Evolutionary conservation across 2,113 vertebrate species (phyloP).

Genomic region (Drymodes brunneopygia): DNA sequence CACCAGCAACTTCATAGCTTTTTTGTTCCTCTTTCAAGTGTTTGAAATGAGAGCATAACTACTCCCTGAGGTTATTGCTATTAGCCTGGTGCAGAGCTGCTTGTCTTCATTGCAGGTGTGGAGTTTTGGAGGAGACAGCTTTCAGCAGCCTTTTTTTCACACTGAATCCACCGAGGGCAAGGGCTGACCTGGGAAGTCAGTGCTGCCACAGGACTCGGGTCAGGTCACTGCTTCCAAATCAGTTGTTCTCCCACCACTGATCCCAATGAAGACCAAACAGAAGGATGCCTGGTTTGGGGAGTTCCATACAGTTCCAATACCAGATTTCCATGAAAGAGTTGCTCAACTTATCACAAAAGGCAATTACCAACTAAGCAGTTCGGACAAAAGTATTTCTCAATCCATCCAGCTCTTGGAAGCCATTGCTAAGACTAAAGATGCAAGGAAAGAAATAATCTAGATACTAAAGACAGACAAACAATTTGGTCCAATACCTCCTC

Average conservation of each 20-base stretch:
- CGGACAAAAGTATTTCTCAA: too few relatives aligned
- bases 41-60: slow-evolving; percentile 23
- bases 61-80: not conserved
- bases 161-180: not conserved
- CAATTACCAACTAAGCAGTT: too few relatives aligned
- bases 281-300: not conserved
- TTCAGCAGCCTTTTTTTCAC: not conserved
- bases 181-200: not conserved
- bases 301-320: too few relatives aligned
- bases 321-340: too few relatives aligned
- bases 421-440: too few relatives aligned
- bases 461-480: too few relatives aligned
- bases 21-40: slow-evolving; percentile 40
- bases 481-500: too few relatives aligned
- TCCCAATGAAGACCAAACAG: not conserved
- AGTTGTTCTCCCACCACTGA: fast-evolving
- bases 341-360: too few relatives aligned
- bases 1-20: slow-evolving; percentile 8
- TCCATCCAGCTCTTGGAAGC: too few relatives aligned
- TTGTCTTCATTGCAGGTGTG: not conserved
- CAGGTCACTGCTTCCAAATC: not conserved
- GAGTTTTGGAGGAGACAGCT: not conserved
- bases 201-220: not conserved
- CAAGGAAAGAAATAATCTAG: too few relatives aligned
- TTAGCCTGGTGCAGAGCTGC: not conserved